A percentile compares a stretch with the other conserved stretches of the same genome.
These are phyloP conservation scores for Ceratotherium simum DNA, from an alignment of 2,113 vertebrate species.

Conservation along the genomic window DNA sequence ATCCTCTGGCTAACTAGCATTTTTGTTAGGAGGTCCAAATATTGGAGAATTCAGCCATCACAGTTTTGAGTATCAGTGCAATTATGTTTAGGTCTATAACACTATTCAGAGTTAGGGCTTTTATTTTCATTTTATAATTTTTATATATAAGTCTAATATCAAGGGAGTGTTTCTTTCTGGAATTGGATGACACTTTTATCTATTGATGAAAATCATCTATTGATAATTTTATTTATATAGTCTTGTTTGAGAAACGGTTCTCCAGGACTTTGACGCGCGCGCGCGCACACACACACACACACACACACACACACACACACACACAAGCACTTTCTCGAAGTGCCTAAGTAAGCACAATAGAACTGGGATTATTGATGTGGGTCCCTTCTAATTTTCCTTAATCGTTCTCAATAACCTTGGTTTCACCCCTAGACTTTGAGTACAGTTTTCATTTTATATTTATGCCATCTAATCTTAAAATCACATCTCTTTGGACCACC, in stretches of 20 bases:
- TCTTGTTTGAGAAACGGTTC: slow-evolving; percentile 19
- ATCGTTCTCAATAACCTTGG: slow-evolving; percentile 16
- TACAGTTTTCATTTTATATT: slow-evolving; percentile 62
- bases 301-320: background rate
- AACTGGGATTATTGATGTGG: background rate
- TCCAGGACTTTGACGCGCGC: background rate
- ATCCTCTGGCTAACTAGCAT: slow-evolving; percentile 19
- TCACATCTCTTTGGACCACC: slow-evolving; percentile 47
- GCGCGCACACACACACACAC: background rate
- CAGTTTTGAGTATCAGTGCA: background rate
- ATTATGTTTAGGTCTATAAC: slow-evolving; percentile 26
- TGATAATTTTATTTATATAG: background rate
- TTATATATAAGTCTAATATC: background rate
- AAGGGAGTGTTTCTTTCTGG: background rate
- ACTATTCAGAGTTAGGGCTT: background rate
- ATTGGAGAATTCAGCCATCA: slow-evolving; percentile 17
- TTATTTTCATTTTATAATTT: slow-evolving; percentile 44
- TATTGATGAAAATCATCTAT: background rate
- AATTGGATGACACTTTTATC: background rate
- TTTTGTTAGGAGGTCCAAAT: slow-evolving; percentile 46
- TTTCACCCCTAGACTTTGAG: slow-evolving; percentile 54
- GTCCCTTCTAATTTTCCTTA: slow-evolving; percentile 9
- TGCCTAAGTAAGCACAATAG: background rate
- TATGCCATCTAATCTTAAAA: slow-evolving; percentile 55
- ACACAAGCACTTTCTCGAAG: background rate